Conservation (phyloP, 30 jellyfish, hydroid and myxozoan genomes). For the Aurelia coerulea region DNA sequence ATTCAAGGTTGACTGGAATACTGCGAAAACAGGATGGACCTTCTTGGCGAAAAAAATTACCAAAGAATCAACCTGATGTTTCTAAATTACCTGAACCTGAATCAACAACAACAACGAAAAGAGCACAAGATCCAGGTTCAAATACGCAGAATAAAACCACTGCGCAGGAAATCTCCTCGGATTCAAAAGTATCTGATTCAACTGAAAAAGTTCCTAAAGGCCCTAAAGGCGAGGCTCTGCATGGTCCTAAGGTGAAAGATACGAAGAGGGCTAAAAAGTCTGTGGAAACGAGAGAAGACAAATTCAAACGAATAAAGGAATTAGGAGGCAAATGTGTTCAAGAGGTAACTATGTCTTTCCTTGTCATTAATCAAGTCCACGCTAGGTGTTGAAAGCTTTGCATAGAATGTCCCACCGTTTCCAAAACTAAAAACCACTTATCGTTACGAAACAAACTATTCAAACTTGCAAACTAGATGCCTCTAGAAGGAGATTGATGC, state of each 20-base stretch:
- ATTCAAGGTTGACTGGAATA: conserved; percentile 37
- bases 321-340: conserved; percentile 68
- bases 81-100: neutral
- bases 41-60: conserved; percentile 76
- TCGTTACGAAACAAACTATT: too few relatives aligned
- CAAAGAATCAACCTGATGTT: conserved; percentile 18
- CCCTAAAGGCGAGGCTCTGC: neutral
- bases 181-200: too few relatives aligned
- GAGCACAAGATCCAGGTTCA: too few relatives aligned
- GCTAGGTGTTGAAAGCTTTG: neutral
- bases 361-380: neutral
- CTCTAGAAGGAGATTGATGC: too few relatives aligned
- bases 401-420: too few relatives aligned
- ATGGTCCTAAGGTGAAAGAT: neutral
- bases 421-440: too few relatives aligned
- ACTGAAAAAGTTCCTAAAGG: neutral
- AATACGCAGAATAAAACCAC: too few relatives aligned
- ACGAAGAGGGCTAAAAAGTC: neutral
- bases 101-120: neutral
- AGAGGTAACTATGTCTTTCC: conserved; percentile 34
- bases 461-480: too few relatives aligned
- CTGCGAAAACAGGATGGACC: conserved; percentile 68
- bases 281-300: conserved; percentile 34
- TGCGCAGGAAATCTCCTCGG: too few relatives aligned
- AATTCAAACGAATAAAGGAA: conserved; percentile 58